Base-by-base conservation (phyloP, 2,113 vertebrate genomes). In the Elaphurus davidianus region DNA sequence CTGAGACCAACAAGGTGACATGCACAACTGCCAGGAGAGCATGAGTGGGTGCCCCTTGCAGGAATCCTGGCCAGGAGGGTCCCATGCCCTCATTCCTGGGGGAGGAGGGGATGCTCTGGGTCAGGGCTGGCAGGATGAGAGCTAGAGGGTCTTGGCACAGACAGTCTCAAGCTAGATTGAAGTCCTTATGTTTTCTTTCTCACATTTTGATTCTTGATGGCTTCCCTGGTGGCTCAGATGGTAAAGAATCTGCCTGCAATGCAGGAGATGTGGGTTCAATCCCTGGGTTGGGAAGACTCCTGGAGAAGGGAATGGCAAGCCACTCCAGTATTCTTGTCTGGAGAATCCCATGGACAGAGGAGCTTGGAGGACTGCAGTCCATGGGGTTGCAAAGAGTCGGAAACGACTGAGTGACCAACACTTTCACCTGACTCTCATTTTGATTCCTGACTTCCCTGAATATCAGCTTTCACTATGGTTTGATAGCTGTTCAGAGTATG, bases 401-500 rank as follows among this genome's bases (percentile, higher is more conserved):
- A 76, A 23, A 76, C 23, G 0, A 76, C 71, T 43, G 40, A 76
- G 23, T 76, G 36, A 43, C 23, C 23, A 43, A 43, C 71, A 76
- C 71, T 15, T 76, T 15, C 23, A 76, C 40, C 14, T 43, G 23
- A 76, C 5, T 76, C 3, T 76, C 47, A 23, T 57, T 96, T 67
- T 90, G 50, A 86, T 45, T 78, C 60, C 59, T 86, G 64, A 23
- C 27, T 89, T 91, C 25, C 64, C 64, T 14, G 5, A 64, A 57
- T 76, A 87, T 36, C 54, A 64, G 57, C 25, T 71, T 91, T 81
- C 36, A 28, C 54, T 57, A 3, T 3, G 95, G 90, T 83, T 95
- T 94, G 96, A 98, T 98, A 98, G 94, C 54, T 87, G 57, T 78
- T 84, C 85, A 92, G 33, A 76, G 8, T 64, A 36, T 82, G 81